Conservation (phyloP, 2,113 vertebrate genomes). For the Ammodramus savannarum region DNA sequence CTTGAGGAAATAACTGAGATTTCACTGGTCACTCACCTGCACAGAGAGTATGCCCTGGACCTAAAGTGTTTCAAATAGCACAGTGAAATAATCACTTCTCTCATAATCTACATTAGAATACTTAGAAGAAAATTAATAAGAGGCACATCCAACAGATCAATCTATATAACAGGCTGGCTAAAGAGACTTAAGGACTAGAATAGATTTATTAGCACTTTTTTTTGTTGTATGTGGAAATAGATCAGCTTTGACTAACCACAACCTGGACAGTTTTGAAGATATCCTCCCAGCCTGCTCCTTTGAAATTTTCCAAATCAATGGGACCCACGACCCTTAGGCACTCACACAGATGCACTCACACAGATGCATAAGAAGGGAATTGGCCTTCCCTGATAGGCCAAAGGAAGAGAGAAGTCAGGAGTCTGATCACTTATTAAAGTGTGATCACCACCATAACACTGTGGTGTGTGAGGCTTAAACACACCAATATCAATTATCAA, state of each 20-base stretch:
- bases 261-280: background rate
- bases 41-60: background rate
- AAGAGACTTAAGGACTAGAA: background rate
- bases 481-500: background rate
- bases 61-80: background rate
- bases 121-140: background rate
- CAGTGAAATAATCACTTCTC: background rate
- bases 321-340: background rate
- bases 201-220: background rate
- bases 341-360: background rate
- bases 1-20: background rate
- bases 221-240: background rate
- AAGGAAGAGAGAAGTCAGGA: background rate
- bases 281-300: background rate
- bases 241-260: background rate
- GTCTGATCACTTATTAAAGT: background rate
- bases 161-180: background rate
- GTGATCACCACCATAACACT: background rate
- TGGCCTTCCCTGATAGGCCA: background rate
- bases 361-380: background rate
- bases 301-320: background rate
- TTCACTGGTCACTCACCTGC: background rate
- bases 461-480: background rate
- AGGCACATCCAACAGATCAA: background rate
- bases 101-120: background rate